Conservation (phyloP, 2,888 invertebrate species). For the Sesia bembeciformis region DNA sequence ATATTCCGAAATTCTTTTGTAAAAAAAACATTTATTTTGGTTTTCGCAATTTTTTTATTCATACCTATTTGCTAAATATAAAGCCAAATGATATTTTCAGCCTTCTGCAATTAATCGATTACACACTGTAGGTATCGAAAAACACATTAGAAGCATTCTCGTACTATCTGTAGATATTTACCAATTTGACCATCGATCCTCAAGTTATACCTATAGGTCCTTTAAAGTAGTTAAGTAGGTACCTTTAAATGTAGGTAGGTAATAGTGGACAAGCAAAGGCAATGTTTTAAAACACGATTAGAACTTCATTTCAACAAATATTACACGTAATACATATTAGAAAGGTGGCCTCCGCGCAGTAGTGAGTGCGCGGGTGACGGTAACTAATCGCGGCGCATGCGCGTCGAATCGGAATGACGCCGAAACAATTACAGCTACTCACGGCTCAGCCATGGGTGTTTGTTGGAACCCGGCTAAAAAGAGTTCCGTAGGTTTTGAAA, state of each 20-base stretch:
- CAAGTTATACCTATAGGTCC: too few species aligned
- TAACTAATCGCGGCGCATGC: slow-evolving; percentile 59
- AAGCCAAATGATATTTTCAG: too few species aligned
- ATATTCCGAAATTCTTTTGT: too few species aligned
- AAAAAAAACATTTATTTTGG: too few species aligned
- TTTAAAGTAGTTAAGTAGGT: neutral
- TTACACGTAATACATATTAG: slow-evolving; percentile 33
- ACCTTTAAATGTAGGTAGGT: neutral
- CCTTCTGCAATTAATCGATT: too few species aligned
- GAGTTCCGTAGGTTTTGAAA: slow-evolving; percentile 8
- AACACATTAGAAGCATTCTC: too few species aligned
- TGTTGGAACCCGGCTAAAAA: slow-evolving; percentile 10
- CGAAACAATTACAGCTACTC: slow-evolving; percentile 50
- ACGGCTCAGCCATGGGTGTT: slow-evolving; percentile 40
- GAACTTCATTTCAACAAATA: neutral
- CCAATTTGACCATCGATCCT: too few species aligned
- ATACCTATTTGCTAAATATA: too few species aligned
- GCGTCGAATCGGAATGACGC: slow-evolving; percentile 54
- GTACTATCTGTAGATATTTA: too few species aligned
- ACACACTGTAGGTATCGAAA: too few species aligned
- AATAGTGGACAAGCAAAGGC: neutral
- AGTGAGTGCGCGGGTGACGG: slow-evolving; percentile 47
- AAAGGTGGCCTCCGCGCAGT: slow-evolving; percentile 30
- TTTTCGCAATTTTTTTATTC: too few species aligned
- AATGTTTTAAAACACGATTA: neutral